A percentile compares a stretch with the other conserved stretches of the same genome.
phyloP scores from a whole-genome alignment of 2,888 invertebrate genomes.

The Spilosoma lubricipeda region DNA sequence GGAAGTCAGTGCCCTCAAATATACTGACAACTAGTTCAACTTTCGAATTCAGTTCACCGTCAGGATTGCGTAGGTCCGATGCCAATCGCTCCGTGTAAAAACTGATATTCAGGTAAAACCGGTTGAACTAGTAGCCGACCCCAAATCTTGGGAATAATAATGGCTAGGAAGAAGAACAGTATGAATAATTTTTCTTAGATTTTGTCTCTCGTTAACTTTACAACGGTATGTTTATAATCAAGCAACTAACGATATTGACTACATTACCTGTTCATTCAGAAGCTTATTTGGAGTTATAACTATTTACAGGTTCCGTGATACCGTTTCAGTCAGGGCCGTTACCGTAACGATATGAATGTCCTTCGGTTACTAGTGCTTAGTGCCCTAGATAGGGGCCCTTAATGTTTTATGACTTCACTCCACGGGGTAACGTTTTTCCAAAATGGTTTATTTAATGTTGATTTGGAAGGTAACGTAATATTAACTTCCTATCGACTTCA shows the following conservation, averaged over 20 bases:
- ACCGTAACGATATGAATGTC: constrained; percentile 31
- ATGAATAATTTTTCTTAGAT: too few species aligned
- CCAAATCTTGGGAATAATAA: too few species aligned
- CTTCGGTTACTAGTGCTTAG: constrained; percentile 41
- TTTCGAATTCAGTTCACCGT: too few species aligned
- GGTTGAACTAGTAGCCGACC: too few species aligned
- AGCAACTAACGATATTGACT: background rate
- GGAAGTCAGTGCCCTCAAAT: too few species aligned
- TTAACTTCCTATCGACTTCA: background rate
- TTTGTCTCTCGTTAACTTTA: background rate
- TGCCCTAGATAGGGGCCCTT: constrained; percentile 36
- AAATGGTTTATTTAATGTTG: constrained; percentile 18
- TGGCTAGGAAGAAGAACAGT: too few species aligned
- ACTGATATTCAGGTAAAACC: too few species aligned
- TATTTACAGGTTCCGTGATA: constrained; percentile 30
- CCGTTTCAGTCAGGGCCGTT: constrained; percentile 31
- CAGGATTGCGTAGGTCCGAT: too few species aligned
- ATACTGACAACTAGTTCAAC: too few species aligned
- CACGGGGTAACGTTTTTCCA: constrained; percentile 11
- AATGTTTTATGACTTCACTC: constrained; percentile 36
- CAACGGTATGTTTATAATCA: constrained; percentile 1
- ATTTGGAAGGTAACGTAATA: constrained; percentile 8
- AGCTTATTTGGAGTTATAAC: constrained; percentile 33
- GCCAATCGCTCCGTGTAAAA: too few species aligned
- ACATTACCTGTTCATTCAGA: constrained; percentile 26